A percentile compares a stretch with the other conserved stretches of the same genome.
phyloP scores from a whole-genome alignment of 2,888 invertebrate genomes.

The Apamea anceps region DNA sequence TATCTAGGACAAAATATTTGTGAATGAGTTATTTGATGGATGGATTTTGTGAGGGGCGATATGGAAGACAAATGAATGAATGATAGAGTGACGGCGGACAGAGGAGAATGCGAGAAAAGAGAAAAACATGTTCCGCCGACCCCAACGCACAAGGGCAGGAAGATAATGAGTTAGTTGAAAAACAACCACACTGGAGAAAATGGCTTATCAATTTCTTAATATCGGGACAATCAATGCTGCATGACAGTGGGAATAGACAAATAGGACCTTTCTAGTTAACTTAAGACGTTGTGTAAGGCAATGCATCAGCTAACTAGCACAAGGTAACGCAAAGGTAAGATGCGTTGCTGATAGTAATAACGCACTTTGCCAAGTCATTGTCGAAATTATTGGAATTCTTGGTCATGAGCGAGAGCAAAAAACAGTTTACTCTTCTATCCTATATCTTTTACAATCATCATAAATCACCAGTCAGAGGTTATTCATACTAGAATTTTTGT shows the following conservation, averaged over 20 bases:
- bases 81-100: not conserved
- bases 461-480: not conserved
- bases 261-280: not conserved
- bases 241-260: not conserved
- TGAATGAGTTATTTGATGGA: not conserved
- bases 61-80: not conserved
- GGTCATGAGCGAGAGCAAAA: not conserved
- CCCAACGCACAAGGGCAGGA: not conserved
- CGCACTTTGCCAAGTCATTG: too few species aligned
- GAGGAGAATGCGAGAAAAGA: not conserved
- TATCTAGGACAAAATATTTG: constrained; percentile 59
- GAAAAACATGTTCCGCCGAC: not conserved
- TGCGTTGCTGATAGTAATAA: not conserved
- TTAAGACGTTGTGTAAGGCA: too few species aligned
- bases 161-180: not conserved
- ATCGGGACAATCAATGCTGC: not conserved
- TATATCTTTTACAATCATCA: not conserved
- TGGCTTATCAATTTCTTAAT: not conserved
- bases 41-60: not conserved
- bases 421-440: not conserved
- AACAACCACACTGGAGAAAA: not conserved
- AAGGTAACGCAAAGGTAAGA: too few species aligned
- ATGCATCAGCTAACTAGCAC: not conserved
- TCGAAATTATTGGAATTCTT: not conserved
- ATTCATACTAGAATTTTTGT: not conserved